These are phyloP conservation scores for Steatocranus sp. DNA, from an alignment of 2,797 vertebrate genomes.

Conservation along the genomic window DNA sequence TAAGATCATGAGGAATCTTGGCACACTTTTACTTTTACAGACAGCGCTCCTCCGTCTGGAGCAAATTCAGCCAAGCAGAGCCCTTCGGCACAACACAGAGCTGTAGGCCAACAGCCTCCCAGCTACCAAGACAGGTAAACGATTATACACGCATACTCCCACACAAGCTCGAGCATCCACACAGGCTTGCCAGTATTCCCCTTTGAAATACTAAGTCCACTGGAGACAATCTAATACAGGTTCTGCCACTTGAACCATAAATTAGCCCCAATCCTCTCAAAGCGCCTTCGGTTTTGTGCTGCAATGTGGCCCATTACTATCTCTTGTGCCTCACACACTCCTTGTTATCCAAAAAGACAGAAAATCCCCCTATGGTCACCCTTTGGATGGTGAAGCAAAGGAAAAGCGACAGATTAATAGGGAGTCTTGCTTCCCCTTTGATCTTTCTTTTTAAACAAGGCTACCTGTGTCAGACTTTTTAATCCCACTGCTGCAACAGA, in stretches of 20 bases:
- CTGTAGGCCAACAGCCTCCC: slow-evolving; percentile 77
- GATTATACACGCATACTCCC: background rate
- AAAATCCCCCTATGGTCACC: slow-evolving; percentile 10
- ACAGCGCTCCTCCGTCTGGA: slow-evolving; percentile 87
- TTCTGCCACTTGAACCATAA: slow-evolving; percentile 28
- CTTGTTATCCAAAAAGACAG: slow-evolving; percentile 26
- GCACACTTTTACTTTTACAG: slow-evolving; percentile 21
- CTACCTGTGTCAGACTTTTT: slow-evolving; percentile 58
- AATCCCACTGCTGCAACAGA: slow-evolving; percentile 36
- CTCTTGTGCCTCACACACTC: background rate
- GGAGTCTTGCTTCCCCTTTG: slow-evolving; percentile 38
- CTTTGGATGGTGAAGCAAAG: slow-evolving; percentile 7
- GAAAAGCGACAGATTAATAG: slow-evolving; percentile 28
- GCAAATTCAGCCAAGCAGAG: slow-evolving; percentile 93
- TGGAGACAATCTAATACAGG: slow-evolving; percentile 11
- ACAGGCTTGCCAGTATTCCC: background rate
- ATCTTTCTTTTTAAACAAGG: slow-evolving; percentile 52
- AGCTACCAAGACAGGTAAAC: slow-evolving; percentile 82
- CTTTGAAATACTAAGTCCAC: background rate
- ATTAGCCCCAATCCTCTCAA: slow-evolving; percentile 14
- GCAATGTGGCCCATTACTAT: background rate
- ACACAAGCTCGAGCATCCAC: background rate
- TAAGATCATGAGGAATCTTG: background rate
- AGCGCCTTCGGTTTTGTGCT: slow-evolving; percentile 3
- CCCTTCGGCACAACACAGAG: slow-evolving; percentile 86